phyloP scores from a whole-genome alignment of 2,113 vertebrate genomes.

The Panthera tigris region DNA sequence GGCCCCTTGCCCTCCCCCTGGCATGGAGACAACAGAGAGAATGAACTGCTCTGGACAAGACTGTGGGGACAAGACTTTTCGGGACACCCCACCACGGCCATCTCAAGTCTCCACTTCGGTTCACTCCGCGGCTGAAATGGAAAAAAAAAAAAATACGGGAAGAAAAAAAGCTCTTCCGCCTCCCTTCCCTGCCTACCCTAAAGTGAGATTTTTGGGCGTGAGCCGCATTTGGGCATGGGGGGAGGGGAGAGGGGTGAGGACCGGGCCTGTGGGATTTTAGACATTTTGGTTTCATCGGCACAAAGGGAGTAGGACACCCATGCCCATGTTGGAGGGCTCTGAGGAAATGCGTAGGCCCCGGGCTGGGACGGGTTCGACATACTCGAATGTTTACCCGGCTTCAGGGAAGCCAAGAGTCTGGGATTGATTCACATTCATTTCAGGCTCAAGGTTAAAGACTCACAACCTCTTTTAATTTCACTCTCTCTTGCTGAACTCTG shows the following conservation, averaged over 20 bases:
- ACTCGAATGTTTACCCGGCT: slow-evolving; percentile 98
- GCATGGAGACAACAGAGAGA: slow-evolving; percentile 88
- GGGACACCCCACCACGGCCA: slow-evolving; percentile 85
- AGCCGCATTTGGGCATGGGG: slow-evolving; percentile 63
- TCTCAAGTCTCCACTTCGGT: slow-evolving; percentile 86
- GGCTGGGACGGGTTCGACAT: slow-evolving; percentile 84
- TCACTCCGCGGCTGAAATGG: slow-evolving; percentile 86
- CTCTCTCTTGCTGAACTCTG: slow-evolving; percentile 98
- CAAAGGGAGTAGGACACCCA: slow-evolving; percentile 67
- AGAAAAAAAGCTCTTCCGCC: slow-evolving; percentile 82
- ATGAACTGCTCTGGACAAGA: slow-evolving; percentile 87
- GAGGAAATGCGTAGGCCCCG: slow-evolving; percentile 67
- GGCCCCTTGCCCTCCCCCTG: slow-evolving; percentile 85
- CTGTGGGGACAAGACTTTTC: slow-evolving; percentile 86
- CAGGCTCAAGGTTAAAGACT: slow-evolving; percentile 95
- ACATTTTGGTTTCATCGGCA: slow-evolving; percentile 62
- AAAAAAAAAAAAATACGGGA: slow-evolving; percentile 79
- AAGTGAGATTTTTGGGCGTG: slow-evolving; percentile 76
- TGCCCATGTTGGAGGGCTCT: slow-evolving; percentile 56
- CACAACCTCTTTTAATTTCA: slow-evolving; percentile 99
- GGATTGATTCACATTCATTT: slow-evolving; percentile 93
- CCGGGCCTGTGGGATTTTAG: slow-evolving; percentile 63
- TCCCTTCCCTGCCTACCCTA: slow-evolving; percentile 79
- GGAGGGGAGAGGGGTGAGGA: slow-evolving; percentile 69
- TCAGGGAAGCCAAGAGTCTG: slow-evolving; percentile 90